These are phyloP conservation scores for Euphonia xanthogaster DNA, from an alignment of 2,797 vertebrate genomes.

Conservation along the genomic window DNA sequence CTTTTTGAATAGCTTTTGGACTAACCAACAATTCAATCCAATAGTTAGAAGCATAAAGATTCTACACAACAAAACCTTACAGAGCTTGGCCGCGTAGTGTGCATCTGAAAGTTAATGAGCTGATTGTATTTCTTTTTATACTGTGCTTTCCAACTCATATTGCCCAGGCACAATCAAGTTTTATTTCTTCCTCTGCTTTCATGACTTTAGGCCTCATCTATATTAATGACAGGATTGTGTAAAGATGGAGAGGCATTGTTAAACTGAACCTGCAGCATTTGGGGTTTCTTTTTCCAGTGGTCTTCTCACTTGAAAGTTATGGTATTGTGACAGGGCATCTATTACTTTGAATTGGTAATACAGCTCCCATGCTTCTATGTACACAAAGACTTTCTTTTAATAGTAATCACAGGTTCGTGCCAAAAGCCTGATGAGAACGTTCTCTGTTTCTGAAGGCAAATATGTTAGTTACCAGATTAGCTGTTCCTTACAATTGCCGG, in stretches of 20 bases:
- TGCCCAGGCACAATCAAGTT: not conserved
- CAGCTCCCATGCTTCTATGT: not conserved
- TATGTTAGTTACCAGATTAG: not conserved
- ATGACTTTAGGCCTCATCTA: slow-evolving; percentile 22
- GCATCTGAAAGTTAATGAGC: not conserved
- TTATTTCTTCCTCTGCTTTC: not conserved
- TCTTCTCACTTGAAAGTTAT: not conserved
- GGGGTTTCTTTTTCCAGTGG: not conserved
- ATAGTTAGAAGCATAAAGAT: not conserved
- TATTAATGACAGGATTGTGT: slow-evolving; percentile 53
- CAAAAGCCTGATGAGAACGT: not conserved
- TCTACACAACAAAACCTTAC: not conserved
- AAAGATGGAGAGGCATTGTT: not conserved
- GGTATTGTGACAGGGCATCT: not conserved
- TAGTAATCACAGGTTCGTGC: not conserved
- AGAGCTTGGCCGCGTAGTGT: not conserved
- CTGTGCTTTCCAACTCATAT: not conserved
- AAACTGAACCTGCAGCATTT: not conserved
- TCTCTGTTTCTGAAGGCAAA: not conserved
- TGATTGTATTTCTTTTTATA: not conserved
- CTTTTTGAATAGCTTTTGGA: not conserved
- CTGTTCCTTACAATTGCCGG: not conserved
- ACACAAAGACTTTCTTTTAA: not conserved
- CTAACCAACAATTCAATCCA: not conserved
- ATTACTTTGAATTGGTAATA: not conserved